Evolutionary conservation across 2,888 invertebrate genomes (phyloP).

Genomic region (Brachyopa scutellaris): DNA sequence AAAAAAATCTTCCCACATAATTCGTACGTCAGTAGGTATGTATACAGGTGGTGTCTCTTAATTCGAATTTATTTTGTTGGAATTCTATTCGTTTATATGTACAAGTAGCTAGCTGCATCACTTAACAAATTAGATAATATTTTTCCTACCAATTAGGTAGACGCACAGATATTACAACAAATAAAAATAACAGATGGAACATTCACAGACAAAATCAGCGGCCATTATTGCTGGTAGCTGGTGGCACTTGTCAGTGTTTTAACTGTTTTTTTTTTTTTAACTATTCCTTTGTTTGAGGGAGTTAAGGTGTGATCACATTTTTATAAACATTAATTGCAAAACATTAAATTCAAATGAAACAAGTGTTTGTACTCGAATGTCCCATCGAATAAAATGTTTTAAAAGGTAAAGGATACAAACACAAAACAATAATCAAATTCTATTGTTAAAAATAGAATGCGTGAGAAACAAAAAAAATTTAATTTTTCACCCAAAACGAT

Average conservation of each 20-base stretch:
- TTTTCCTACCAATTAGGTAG: slow-evolving; percentile 32
- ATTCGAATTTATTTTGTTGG: neutral
- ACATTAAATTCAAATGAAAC: neutral
- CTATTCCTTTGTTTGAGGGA: slow-evolving; percentile 58
- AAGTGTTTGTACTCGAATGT: slow-evolving; percentile 13
- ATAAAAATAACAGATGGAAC: neutral
- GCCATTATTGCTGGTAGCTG: slow-evolving; percentile 52
- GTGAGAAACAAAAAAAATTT: slow-evolving; percentile 43
- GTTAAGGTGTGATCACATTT: slow-evolving; percentile 47
- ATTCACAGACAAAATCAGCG: slow-evolving; percentile 43
- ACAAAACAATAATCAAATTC: slow-evolving; percentile 22
- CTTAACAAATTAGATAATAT: slow-evolving; percentile 38
- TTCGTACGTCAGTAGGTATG: too few relatives aligned
- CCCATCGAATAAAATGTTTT: slow-evolving; percentile 27
- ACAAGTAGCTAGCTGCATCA: slow-evolving; percentile 8
- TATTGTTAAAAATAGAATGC: slow-evolving; percentile 69
- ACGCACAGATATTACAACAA: slow-evolving; percentile 15
- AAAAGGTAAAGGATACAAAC: slow-evolving; percentile 36
- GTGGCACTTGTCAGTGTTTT: slow-evolving; percentile 21
- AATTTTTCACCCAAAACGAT: slow-evolving; percentile 5
- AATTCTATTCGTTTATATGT: neutral
- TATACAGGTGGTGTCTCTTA: slow-evolving; percentile 33
- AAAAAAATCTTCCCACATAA: slow-evolving; percentile 37
- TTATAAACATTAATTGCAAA: slow-evolving; percentile 24
- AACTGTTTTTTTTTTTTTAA: slow-evolving; percentile 24